A percentile compares a stretch with the other conserved stretches of the same genome.
Conservation (phyloP, 2,113 vertebrate species). For the Paratilapia polleni region DNA sequence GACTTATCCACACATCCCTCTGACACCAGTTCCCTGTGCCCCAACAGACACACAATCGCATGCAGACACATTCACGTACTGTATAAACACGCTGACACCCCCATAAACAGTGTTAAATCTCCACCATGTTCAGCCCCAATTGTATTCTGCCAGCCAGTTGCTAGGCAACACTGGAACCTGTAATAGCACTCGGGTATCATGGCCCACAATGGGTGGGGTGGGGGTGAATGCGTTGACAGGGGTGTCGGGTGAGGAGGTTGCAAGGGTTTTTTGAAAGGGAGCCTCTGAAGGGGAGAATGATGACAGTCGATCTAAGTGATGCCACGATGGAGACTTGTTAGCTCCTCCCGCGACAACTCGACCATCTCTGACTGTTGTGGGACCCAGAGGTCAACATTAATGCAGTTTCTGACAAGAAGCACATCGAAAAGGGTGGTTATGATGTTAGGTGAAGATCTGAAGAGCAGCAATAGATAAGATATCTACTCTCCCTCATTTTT, state of each 20-base stretch:
- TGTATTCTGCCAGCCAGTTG: constrained; percentile 74
- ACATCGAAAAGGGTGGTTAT: not conserved
- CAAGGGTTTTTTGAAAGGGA: constrained; percentile 7
- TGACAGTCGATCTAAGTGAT: not conserved
- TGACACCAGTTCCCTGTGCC: not conserved
- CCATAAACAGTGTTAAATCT: constrained; percentile 67
- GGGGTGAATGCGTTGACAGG: constrained; percentile 15
- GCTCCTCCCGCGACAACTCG: not conserved
- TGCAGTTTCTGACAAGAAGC: constrained; percentile 11
- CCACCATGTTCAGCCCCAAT: constrained; percentile 47
- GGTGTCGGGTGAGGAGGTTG: constrained; percentile 25
- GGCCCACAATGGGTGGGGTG: constrained; percentile 28
- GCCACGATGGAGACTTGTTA: constrained; percentile 12
- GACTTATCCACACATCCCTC: not conserved
- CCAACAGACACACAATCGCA: not conserved
- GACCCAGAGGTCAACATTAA: constrained; percentile 17
- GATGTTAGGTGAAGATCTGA: not conserved
- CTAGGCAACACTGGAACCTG: constrained; percentile 78
- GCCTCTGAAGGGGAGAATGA: not conserved
- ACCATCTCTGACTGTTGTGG: constrained; percentile 2
- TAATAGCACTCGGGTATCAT: constrained; percentile 60
- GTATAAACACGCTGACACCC: constrained; percentile 16
- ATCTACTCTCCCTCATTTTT: not conserved
- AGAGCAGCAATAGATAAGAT: not conserved
- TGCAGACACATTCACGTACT: not conserved